Evolutionary conservation across 2,888 invertebrate species (phyloP).

Genomic region (Villa cingulata): DNA sequence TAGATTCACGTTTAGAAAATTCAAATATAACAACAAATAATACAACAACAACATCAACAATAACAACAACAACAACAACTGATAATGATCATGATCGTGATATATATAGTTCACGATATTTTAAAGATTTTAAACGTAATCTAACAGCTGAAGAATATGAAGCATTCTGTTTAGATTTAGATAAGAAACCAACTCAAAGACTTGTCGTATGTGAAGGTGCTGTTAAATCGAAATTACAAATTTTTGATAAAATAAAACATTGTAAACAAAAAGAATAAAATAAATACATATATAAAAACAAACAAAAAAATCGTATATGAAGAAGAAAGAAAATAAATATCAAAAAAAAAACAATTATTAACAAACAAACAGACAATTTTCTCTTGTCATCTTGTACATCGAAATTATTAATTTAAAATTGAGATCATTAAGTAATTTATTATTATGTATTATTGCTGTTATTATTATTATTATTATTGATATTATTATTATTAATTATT

Average conservation of each 20-base stretch:
- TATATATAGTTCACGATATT: constrained; percentile 19
- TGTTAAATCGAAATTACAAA: constrained; percentile 68
- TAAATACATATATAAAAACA: not conserved
- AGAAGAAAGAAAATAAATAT: too few species aligned
- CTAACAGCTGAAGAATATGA: constrained; percentile 25
- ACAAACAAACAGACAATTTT: too few species aligned
- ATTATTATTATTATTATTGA: not conserved
- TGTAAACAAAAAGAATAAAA: constrained; percentile 13
- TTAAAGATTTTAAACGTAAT: constrained; percentile 30
- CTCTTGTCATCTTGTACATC: not conserved
- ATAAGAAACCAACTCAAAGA: constrained; percentile 40
- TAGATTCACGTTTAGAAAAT: too few species aligned
- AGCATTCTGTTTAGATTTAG: constrained; percentile 33
- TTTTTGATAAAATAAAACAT: constrained; percentile 61
- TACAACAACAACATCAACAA: too few species aligned
- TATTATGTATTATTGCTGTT: not conserved
- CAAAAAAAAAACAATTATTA: too few species aligned
- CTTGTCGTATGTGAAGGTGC: constrained; percentile 76
- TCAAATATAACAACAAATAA: too few species aligned
- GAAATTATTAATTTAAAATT: not conserved
- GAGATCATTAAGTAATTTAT: not conserved
- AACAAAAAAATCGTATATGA: not conserved
- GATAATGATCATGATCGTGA: constrained; percentile 1
- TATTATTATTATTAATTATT: not conserved
- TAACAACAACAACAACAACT: not conserved